Evolutionary conservation across 37 sponge, comb jelly and placozoan genomes (phyloP).

Genomic region (Geodia barretti): DNA sequence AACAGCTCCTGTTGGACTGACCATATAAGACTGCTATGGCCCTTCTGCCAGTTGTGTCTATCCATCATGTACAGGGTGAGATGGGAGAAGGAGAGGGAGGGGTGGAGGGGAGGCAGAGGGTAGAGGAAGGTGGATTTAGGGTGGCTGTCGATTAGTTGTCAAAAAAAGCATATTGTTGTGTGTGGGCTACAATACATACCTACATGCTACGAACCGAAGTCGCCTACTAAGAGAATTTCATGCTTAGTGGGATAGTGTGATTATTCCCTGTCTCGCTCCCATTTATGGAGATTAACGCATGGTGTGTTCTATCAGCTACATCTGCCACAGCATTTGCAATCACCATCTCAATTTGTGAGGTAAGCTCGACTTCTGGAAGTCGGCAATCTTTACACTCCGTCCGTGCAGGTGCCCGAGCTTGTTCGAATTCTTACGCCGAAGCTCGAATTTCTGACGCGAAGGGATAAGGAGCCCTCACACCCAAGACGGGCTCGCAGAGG

Average conservation of each 20-base stretch:
- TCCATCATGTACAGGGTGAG: conserved; percentile 66
- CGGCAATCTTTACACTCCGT: conserved; percentile 74
- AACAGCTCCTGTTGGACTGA: conserved; percentile 77
- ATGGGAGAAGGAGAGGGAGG: background rate
- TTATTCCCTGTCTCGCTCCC: background rate
- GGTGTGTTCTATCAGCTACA: conserved; percentile 67
- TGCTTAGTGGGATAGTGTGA: no score
- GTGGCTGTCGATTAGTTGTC: background rate
- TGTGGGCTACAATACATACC: no score
- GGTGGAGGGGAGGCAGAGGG: background rate
- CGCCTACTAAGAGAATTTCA: background rate
- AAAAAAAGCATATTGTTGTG: background rate
- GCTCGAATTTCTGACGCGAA: background rate
- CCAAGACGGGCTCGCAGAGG: no score
- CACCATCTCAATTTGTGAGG: conserved; percentile 81
- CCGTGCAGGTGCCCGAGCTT: conserved; percentile 74
- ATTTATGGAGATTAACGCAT: conserved; percentile 70
- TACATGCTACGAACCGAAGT: no score
- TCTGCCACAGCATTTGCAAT: conserved; percentile 68
- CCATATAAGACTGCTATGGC: conserved; percentile 40
- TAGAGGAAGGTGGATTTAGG: background rate
- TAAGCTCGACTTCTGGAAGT: conserved; percentile 77
- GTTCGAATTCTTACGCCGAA: conserved; percentile 66
- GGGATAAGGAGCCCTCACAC: no score
- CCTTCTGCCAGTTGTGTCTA: conserved; percentile 63